phyloP scores from a whole-genome alignment of 2,113 vertebrate genomes.

The Myiopsitta monachus region DNA sequence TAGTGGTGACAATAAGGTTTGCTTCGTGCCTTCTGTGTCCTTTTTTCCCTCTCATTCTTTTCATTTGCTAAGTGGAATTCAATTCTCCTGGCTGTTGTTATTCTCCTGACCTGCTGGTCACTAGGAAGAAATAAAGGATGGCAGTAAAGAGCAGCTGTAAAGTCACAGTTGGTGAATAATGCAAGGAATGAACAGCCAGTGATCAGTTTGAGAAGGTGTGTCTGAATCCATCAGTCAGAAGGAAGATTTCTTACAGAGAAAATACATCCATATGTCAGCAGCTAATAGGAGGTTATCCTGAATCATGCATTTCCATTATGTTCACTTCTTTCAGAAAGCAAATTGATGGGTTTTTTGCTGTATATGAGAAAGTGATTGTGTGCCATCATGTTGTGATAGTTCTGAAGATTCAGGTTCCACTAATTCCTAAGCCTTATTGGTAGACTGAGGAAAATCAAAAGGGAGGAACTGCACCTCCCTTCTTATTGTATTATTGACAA shows the following conservation, averaged over 20 bases:
- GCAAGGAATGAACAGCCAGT: not conserved
- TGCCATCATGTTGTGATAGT: not conserved
- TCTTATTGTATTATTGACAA: not conserved
- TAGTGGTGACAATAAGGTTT: not conserved
- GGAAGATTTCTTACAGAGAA: not conserved
- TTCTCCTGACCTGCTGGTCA: not conserved
- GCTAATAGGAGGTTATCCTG: not conserved
- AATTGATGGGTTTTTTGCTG: not conserved
- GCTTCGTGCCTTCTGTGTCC: not conserved
- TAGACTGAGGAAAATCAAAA: not conserved
- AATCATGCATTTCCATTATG: not conserved
- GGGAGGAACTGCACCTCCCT: not conserved
- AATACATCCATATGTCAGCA: not conserved
- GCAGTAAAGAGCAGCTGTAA: not conserved
- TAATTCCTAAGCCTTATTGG: not conserved
- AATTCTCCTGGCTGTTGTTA: not conserved
- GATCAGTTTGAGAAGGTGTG: not conserved
- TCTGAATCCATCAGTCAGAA: not conserved
- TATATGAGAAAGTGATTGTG: not conserved
- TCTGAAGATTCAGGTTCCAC: not conserved
- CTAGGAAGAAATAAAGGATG: not conserved
- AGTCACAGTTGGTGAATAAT: not conserved
- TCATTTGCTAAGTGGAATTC: not conserved
- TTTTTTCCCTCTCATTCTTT: accelerated
- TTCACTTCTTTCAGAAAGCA: not conserved